Base-by-base conservation (phyloP, 2,797 vertebrate species). In the Acrossocheilus wenchowensis region DNA sequence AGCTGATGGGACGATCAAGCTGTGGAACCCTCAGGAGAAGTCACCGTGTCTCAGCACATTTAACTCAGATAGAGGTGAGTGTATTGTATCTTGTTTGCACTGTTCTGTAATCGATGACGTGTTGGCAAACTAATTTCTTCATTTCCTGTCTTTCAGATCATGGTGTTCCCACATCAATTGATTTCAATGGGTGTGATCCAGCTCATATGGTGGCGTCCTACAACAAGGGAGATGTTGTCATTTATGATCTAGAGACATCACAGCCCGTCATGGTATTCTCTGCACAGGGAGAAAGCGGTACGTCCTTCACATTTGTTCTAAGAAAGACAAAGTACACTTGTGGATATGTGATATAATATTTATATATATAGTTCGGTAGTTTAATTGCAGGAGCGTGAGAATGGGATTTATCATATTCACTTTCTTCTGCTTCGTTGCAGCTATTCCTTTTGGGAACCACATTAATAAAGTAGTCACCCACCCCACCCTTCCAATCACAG, bases 401-500 rank as follows among this genome's bases (percentile, higher is more conserved):
- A 41, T 48, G 19, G 17, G 17, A 39, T 54, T 39, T n/a, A 34
- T 66, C 30, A 17, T 48, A 43, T 41, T 60, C 69, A 26, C 0
- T 52, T 26, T n/a, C 9, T 62, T 36, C 17, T 66, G 3, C 26
- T 73, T 50, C 7, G 26, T 78, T 91, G 87, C 91, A 99, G 98
- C 95, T 88, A 91, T 95, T 86, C 96, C 97, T 41, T 95, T 95
- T 81, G 96, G 84, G 86, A 97, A 96, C 93, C 97, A 99, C 83
- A 99, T 99, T 94, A 98, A 99, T 90, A 98, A 97, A 92, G 97
- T 98, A 92, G 98, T 99, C 90, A 98, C 97, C 93, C 98, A 99
- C 92, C 98, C 98, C 79, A 99, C 98, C n/a, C 95, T 99, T 93
- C 98, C 98, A 39, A 96, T 99, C 93, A 99, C 97, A 88, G 97